Base-by-base conservation (phyloP, 2,113 vertebrate species). In the Anhinga anhinga region DNA sequence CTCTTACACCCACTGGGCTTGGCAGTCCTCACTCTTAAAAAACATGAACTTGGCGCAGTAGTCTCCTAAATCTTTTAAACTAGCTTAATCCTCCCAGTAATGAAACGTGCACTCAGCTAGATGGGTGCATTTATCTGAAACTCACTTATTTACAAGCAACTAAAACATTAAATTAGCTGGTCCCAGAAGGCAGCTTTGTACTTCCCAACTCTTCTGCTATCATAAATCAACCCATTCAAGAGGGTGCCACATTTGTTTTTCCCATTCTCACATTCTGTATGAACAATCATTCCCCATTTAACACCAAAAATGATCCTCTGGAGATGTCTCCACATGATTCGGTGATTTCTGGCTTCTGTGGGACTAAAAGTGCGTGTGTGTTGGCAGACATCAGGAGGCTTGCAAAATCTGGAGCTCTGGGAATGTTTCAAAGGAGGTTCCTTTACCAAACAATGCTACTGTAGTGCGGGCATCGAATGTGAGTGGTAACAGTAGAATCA, bases 341-440 rank as follows among this genome's bases (percentile, higher is more conserved):
- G 94, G 73, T 95, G 96, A 97, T 96, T 98, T 97, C 97, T 96
- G 82, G 93, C 86, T 97, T 97, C 97, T 96, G 42, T 77, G 93
- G 84, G 82, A 88, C 82, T 77, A 17, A 42, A 66, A 83, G 44
- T 63, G 36, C 47, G 2, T 97, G 94, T 95, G 88, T 77, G 69
- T 55, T 98, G 97, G 96, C 95, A 94, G 78, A 56, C 61, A 92
- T 22, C 83, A 56, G 95, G 73, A 87, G 86, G 25, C 45, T 94
- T 97, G 92, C 86, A 96, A 97, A 93, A 96, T 88, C 72, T 90
- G 91, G 88, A 95, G 82, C 94, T 81, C 72, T 97, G 95, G 77
- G 72, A 96, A 95, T 50, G 38, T 94, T 97, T 97, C 65, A 91
- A 90, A 91, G 89, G 53, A 90, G 45, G 27, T 55, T 88, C 30